Conservation (phyloP, 2,888 invertebrate species). For the Lucinisca nassula region DNA sequence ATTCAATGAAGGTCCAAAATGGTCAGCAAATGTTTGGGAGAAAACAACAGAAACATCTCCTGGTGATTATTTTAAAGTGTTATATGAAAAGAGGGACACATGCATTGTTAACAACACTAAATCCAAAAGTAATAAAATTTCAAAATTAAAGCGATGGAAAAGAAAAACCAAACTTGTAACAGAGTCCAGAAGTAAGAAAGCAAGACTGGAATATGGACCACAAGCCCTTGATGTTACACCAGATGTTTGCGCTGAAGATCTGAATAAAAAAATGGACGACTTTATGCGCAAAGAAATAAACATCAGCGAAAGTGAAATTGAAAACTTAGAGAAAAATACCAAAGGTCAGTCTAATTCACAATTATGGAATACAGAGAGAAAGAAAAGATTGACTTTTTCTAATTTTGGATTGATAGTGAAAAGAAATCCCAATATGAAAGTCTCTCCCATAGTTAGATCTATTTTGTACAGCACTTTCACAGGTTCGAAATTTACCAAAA, state of each 20-base stretch:
- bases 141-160: not conserved
- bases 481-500: not conserved
- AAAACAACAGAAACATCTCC: not conserved
- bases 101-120: not conserved
- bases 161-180: not conserved
- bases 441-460: not conserved
- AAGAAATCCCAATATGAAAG: not conserved
- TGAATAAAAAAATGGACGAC: not conserved
- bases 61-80: not conserved
- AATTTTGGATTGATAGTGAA: conserved; percentile 12
- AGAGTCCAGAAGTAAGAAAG: not conserved
- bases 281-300: not conserved
- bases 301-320: not conserved
- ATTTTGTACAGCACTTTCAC: not conserved
- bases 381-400: conserved; percentile 22
- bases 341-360: not conserved
- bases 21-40: conserved; percentile 26
- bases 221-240: not conserved
- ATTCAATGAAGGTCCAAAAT: conserved; percentile 18
- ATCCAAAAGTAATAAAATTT: not conserved
- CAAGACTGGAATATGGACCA: conserved; percentile 9
- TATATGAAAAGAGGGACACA: not conserved
- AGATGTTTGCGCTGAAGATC: not conserved
- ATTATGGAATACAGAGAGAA: conserved; percentile 23
- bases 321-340: conserved; percentile 7